Evolutionary conservation across 2,797 vertebrate species (phyloP).

Genomic region (Micrastur ruficollis): DNA sequence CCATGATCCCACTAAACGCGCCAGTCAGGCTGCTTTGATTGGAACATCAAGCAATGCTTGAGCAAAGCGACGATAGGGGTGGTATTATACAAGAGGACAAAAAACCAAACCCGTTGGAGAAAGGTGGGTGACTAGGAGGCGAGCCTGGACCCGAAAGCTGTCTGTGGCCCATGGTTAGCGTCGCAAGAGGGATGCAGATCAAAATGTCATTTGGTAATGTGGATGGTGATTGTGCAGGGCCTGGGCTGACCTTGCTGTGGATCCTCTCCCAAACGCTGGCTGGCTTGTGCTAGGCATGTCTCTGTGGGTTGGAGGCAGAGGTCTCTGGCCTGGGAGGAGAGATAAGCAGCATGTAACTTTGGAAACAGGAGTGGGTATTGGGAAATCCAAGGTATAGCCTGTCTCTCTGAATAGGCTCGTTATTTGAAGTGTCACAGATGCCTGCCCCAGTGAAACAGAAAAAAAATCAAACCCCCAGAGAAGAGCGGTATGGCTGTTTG

Average conservation of each 20-base stretch:
- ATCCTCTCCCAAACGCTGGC: background rate
- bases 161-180: background rate
- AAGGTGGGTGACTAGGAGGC: background rate
- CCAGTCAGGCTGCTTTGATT: background rate
- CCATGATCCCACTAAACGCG: rapidly evolving
- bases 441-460: background rate
- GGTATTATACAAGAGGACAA: background rate
- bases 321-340: background rate
- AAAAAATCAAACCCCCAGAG: background rate
- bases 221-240: background rate
- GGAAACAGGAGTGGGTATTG: background rate
- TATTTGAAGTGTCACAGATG: no score
- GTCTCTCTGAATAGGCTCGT: background rate
- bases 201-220: background rate
- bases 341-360: background rate
- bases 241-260: background rate
- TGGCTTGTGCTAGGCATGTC: background rate
- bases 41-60: background rate
- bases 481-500: background rate
- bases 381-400: background rate
- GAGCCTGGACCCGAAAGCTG: no score
- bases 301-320: background rate
- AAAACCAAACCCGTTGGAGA: background rate
- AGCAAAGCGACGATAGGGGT: background rate
- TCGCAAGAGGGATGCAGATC: background rate